Evolutionary conservation across 2,888 invertebrate genomes (phyloP), one percentile per base, ranked within the genome.

Genomic region (Eupeodes latifasciatus): DNA sequence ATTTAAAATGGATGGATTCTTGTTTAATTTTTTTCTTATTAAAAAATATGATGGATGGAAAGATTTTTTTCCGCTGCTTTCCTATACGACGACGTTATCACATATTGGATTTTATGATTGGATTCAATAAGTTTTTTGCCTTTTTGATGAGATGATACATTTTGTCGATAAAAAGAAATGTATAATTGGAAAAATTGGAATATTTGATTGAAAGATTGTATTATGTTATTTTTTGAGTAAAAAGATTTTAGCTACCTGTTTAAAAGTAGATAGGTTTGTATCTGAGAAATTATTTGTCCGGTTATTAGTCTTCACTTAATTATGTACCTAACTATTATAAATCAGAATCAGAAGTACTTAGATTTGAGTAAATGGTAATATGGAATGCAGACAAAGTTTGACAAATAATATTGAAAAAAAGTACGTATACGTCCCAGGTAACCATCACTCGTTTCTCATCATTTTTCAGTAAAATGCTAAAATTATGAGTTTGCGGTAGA

Each of bases 1-100:
- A 69, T 81, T 81, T 61, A 74, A 81, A 74, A 78, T 62, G 67
- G 72, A 75, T 80, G 79, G 61, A 47, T 55, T 76, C 51, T 47
- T 57, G 55, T 69, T 51, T 64, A 9, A 19, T 51, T 36, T 59
- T 49, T 49, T 49, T 49, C 49, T 66, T 49, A 27, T 49, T 27
- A 66, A 49, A 66, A 66, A 69, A 69, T 34, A 69, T 69, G 57
- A 57, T 71, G 71, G 69, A 71, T 57, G 40, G 44, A 55, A 55
- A 14, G 4, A 11, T 10, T 47, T 59, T 59, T 47, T 47, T 47
- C 9, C 40, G 9, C 40, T 40, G 9, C 40, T 34, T 2, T 14
- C 16, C 19, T 71, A 19, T 27, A 16, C 55, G 51, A 16, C 55
- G 51, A 11, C 57, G 19, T 57, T 59, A 55, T 44, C 51, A 51